Evolutionary conservation across 2,113 vertebrate species (phyloP).

Genomic region (Ellobius talpinus): DNA sequence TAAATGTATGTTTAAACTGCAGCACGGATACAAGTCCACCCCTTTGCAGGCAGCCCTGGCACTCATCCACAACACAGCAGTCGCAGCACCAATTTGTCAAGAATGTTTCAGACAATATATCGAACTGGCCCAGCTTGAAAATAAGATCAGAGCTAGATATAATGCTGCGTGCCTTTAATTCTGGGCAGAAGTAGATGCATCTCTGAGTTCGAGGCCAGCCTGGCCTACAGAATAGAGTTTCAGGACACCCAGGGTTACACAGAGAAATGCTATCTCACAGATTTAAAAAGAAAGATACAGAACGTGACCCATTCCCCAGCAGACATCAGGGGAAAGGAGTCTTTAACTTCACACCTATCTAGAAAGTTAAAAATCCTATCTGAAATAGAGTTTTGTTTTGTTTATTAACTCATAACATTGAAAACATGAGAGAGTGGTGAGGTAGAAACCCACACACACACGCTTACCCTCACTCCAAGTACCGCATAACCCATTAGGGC

Average conservation of each 20-base stretch:
- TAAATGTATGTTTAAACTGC: neutral
- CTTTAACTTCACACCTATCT: neutral
- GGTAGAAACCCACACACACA: rapidly evolving
- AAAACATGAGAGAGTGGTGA: neutral
- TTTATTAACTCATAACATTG: neutral
- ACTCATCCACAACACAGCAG: neutral
- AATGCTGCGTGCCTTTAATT: neutral
- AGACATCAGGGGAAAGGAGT: neutral
- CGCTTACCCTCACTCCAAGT: too few species aligned
- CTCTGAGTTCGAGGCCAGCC: neutral
- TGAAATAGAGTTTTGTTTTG: neutral
- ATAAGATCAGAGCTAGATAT: neutral
- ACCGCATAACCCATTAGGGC: neutral
- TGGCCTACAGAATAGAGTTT: neutral
- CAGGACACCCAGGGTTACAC: neutral
- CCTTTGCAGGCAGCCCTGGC: neutral
- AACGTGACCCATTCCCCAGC: neutral
- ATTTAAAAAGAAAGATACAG: neutral
- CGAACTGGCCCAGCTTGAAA: too few species aligned
- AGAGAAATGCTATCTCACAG: neutral
- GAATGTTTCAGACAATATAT: neutral
- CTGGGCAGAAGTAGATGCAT: neutral
- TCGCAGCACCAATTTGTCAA: neutral
- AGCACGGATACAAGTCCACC: neutral
- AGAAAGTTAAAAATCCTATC: too few species aligned